Evolutionary conservation across 1,140 invertebrate species (phyloP).

Genomic region (Tribolium madens): DNA sequence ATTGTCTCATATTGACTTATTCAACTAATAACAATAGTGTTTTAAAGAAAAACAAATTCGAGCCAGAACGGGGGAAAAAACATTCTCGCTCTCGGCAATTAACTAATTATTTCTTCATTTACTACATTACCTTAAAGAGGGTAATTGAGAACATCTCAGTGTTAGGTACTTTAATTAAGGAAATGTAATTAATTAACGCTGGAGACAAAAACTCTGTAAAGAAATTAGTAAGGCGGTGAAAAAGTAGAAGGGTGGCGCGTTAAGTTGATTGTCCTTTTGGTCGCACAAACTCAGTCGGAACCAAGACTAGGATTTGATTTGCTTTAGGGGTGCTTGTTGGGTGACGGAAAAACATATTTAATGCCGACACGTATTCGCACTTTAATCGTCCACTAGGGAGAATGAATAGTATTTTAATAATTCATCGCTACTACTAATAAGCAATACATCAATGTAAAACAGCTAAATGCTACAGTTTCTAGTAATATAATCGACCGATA

Average conservation of each 20-base stretch:
- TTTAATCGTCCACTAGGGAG: constrained; percentile 1
- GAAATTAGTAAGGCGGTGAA: constrained; percentile 50
- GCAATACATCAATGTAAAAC: no score
- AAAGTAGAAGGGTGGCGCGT: constrained; percentile 44
- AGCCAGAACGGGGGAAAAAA: not conserved
- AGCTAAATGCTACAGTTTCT: no score
- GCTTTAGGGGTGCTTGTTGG: constrained; percentile 29
- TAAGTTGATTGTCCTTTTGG: constrained; percentile 50
- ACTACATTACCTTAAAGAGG: constrained; percentile 41
- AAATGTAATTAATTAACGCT: constrained; percentile 52
- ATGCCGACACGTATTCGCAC: constrained; percentile 41
- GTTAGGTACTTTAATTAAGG: constrained; percentile 50
- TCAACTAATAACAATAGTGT: no score
- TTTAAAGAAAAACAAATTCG: no score
- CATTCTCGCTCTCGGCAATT: constrained; percentile 27
- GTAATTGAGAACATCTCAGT: constrained; percentile 40
- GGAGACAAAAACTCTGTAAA: constrained; percentile 45
- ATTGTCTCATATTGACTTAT: no score
- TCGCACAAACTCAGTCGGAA: constrained; percentile 27
- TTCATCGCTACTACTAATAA: no score
- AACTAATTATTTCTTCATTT: constrained; percentile 45
- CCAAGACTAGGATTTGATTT: constrained; percentile 16
- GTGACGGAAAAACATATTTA: constrained; percentile 16
- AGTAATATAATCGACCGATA: no score
- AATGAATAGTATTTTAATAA: constrained; percentile 22